Evolutionary conservation across 2,888 invertebrate species (phyloP).

Genomic region (Exephanes ischioxanthus): DNA sequence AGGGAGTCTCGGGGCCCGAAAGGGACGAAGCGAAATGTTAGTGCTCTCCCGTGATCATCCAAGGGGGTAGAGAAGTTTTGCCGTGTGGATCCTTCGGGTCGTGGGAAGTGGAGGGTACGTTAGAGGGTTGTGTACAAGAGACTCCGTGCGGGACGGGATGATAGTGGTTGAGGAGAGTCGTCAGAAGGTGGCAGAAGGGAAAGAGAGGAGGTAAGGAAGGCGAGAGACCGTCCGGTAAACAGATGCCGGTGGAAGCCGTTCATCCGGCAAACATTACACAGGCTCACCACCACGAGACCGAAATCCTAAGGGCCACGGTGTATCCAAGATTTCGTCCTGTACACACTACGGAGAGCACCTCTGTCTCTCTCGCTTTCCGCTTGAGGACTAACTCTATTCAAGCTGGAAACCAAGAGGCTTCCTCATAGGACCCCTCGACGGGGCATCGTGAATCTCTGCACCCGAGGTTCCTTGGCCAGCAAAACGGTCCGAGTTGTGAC

Average conservation of each 20-base stretch:
- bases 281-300: slow-evolving; percentile 74
- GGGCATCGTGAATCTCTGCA: slow-evolving; percentile 9
- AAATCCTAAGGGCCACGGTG: slow-evolving; percentile 62
- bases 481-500: slow-evolving; percentile 34
- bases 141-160: slow-evolving; percentile 32
- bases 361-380: slow-evolving; percentile 5
- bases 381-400: slow-evolving; percentile 37
- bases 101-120: slow-evolving; percentile 30
- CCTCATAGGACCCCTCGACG: neutral
- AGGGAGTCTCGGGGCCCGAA: slow-evolving; percentile 33
- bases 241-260: slow-evolving; percentile 78
- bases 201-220: slow-evolving; percentile 70
- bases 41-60: slow-evolving; percentile 53
- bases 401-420: slow-evolving; percentile 18
- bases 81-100: slow-evolving; percentile 35
- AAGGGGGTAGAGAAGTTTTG: slow-evolving; percentile 43
- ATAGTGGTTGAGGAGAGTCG: slow-evolving; percentile 55
- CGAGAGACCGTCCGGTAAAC: slow-evolving; percentile 78
- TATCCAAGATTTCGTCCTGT: slow-evolving; percentile 74
- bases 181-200: slow-evolving; percentile 51
- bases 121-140: slow-evolving; percentile 50
- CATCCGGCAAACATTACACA: slow-evolving; percentile 80
- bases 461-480: neutral
- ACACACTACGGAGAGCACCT: slow-evolving; percentile 23
- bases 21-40: slow-evolving; percentile 39